Evolutionary conservation across 1,140 invertebrate genomes (phyloP).

Genomic region (Oncopodura yosiiana): DNA sequence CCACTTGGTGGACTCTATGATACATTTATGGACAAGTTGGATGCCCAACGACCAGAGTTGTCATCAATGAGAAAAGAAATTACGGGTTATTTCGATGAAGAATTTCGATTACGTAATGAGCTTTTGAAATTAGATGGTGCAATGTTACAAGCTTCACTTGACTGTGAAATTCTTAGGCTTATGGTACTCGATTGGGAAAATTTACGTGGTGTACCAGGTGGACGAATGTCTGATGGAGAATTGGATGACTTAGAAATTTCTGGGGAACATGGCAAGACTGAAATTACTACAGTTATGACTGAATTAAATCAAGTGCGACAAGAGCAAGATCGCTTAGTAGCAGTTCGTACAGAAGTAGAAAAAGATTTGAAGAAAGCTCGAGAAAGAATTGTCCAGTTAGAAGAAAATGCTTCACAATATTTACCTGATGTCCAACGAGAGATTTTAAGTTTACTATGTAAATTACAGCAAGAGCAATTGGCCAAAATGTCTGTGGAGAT

Average conservation of each 20-base stretch:
- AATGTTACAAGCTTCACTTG: constrained; percentile 31
- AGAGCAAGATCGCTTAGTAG: constrained; percentile 66
- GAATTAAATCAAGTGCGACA: constrained; percentile 62
- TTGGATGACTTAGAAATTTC: constrained; percentile 25
- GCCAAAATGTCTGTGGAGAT: constrained; percentile 84
- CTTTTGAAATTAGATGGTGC: constrained; percentile 33
- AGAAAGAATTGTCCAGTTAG: constrained; percentile 66
- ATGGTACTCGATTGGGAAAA: constrained; percentile 35
- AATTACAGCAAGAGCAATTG: constrained; percentile 82
- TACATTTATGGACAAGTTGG: too few species aligned
- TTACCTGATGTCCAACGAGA: constrained; percentile 69
- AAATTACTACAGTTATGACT: constrained; percentile 69
- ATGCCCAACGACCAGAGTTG: constrained; percentile 14
- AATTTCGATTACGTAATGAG: constrained; percentile 31
- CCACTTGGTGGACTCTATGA: too few species aligned
- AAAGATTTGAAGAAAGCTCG: constrained; percentile 34
- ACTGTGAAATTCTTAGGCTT: constrained; percentile 32
- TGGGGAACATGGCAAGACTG: constrained; percentile 21
- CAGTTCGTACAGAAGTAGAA: constrained; percentile 70
- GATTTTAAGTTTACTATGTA: constrained; percentile 67
- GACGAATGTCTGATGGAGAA: constrained; percentile 23
- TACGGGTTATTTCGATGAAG: constrained; percentile 27
- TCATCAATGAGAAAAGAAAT: constrained; percentile 26
- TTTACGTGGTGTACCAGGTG: constrained; percentile 16
- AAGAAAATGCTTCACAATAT: constrained; percentile 49